Conservation (phyloP, 1,140 invertebrate genomes). For the Drosophila kikkawai region DNA sequence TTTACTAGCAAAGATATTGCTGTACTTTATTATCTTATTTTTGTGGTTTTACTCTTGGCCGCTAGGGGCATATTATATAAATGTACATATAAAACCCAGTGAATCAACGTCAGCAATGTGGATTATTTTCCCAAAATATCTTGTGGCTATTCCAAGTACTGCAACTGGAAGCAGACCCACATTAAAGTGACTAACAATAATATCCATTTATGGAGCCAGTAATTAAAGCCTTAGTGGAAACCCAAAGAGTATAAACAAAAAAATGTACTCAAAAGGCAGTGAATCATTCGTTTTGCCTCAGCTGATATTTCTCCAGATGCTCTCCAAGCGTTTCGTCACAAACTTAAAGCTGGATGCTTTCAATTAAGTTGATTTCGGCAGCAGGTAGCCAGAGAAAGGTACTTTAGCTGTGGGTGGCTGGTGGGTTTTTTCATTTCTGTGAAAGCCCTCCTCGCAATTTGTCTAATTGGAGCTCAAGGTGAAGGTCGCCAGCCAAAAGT, state of each 20-base stretch:
- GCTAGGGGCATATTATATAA: not conserved
- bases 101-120: not conserved
- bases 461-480: slow-evolving; percentile 77
- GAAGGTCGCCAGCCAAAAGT: slow-evolving; percentile 64
- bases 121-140: slow-evolving; percentile 8
- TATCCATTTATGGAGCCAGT: slow-evolving; percentile 34
- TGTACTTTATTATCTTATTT: not conserved
- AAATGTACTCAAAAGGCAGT: slow-evolving; percentile 16
- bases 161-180: not conserved
- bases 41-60: not conserved
- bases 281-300: slow-evolving; percentile 54
- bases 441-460: slow-evolving; percentile 68
- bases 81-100: not conserved
- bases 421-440: slow-evolving; percentile 66
- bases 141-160: slow-evolving; percentile 12
- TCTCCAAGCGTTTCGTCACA: slow-evolving; percentile 2
- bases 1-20: not conserved
- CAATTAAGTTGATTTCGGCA: slow-evolving; percentile 41
- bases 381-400: not conserved
- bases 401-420: not conserved
- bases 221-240: slow-evolving; percentile 38
- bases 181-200: slow-evolving; percentile 33
- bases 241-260: slow-evolving; percentile 11
- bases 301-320: slow-evolving; percentile 29
- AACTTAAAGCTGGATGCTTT: slow-evolving; percentile 32